These are phyloP conservation scores for Folsomia manolachei DNA, from an alignment of 2,888 invertebrate species.

Conservation along the genomic window DNA sequence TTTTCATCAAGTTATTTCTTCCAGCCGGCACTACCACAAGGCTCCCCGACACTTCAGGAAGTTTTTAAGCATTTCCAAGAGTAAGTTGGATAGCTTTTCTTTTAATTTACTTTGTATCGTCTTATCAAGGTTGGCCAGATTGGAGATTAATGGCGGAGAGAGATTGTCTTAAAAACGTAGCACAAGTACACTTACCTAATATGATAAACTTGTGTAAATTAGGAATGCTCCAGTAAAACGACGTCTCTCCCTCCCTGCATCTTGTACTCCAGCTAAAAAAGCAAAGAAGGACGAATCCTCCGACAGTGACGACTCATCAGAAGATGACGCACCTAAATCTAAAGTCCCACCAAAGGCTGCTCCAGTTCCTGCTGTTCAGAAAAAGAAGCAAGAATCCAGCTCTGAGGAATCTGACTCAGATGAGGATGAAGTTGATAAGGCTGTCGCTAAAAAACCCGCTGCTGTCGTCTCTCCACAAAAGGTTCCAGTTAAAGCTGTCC, in stretches of 20 bases:
- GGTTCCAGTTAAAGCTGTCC: conserved; percentile 25
- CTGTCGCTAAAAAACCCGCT: conserved; percentile 51
- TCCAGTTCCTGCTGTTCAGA: conserved; percentile 18
- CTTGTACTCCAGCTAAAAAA: conserved; percentile 15
- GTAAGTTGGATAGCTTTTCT: conserved; percentile 42
- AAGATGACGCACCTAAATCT: conserved; percentile 26
- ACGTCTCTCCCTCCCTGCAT: conserved; percentile 39
- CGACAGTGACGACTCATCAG: conserved; percentile 16
- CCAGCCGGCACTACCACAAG: conserved; percentile 65
- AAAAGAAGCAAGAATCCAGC: conserved; percentile 18
- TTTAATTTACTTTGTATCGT: too few relatives aligned
- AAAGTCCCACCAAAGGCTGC: conserved; percentile 12
- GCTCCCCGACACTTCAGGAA: conserved; percentile 64
- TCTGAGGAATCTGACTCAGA: conserved; percentile 27
- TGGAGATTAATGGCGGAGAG: too few relatives aligned
- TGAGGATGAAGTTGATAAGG: conserved; percentile 44
- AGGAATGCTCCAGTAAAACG: conserved; percentile 46
- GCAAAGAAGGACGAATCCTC: conserved; percentile 24
- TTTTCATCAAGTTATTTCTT: conserved; percentile 16
- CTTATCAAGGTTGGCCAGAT: too few relatives aligned
- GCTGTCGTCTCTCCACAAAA: conserved; percentile 22
- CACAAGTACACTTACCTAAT: background rate
- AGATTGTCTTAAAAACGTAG: too few relatives aligned
- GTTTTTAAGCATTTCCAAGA: conserved; percentile 60
- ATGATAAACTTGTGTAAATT: background rate